These are phyloP conservation scores for Caranx melampygus DNA, from an alignment of 2,113 vertebrate species.

Conservation along the genomic window DNA sequence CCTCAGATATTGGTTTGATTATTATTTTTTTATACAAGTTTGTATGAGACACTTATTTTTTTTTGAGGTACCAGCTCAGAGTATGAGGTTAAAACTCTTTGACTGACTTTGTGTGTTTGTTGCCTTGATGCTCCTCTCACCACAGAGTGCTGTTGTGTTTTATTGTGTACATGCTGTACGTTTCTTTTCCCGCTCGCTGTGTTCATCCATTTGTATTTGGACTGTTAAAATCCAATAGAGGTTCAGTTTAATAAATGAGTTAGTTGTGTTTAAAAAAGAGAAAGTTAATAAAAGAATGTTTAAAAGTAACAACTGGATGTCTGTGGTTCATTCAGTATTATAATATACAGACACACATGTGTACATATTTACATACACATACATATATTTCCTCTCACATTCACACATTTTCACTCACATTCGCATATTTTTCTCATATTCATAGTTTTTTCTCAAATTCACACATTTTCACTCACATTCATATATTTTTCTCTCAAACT, in stretches of 20 bases:
- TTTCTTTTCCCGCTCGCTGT: constrained; percentile 40
- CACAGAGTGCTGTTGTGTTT: constrained; percentile 48
- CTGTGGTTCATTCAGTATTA: neutral
- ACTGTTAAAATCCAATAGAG: constrained; percentile 62
- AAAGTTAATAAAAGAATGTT: constrained; percentile 75
- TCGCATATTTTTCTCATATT: too few species aligned
- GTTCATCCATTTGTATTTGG: constrained; percentile 70
- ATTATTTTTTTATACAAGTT: constrained; percentile 70
- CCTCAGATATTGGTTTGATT: constrained; percentile 53
- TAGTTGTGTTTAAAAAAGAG: constrained; percentile 70
- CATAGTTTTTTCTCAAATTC: too few species aligned
- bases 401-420: too few species aligned
- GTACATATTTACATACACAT: too few species aligned
- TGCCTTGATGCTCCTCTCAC: constrained; percentile 37
- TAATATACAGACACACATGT: too few species aligned
- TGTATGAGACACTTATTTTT: constrained; percentile 66
- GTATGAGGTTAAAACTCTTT: constrained; percentile 66
- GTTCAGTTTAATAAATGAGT: constrained; percentile 68
- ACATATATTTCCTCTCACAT: too few species aligned
- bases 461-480: too few species aligned
- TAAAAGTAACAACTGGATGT: neutral
- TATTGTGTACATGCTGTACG: constrained; percentile 45
- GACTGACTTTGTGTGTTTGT: constrained; percentile 58
- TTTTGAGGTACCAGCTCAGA: constrained; percentile 70
- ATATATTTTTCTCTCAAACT: too few species aligned